A percentile compares a stretch with the other conserved stretches of the same genome.
Conservation (phyloP, 2,888 invertebrate species). For the Cylloceria caligata region DNA sequence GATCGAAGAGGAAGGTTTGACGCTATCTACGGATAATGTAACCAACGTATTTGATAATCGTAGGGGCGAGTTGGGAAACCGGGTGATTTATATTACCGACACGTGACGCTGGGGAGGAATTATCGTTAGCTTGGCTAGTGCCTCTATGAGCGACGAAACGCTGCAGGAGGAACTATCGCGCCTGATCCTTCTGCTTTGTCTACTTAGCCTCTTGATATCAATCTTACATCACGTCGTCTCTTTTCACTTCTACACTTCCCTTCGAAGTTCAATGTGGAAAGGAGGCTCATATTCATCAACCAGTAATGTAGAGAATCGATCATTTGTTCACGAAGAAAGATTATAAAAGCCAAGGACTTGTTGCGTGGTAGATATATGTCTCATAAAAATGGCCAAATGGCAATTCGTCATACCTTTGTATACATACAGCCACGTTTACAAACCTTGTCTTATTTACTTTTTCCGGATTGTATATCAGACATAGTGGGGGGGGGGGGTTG, state of each 20-base stretch:
- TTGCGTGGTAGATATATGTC: background rate
- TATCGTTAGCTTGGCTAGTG: slow-evolving; percentile 79
- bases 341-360: background rate
- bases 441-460: slow-evolving; percentile 10
- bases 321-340: background rate
- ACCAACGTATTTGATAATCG: slow-evolving; percentile 81
- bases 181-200: background rate
- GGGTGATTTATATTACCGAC: slow-evolving; percentile 82
- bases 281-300: background rate
- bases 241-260: background rate
- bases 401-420: slow-evolving; percentile 9
- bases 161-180: background rate
- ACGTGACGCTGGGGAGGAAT: slow-evolving; percentile 81
- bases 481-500: background rate
- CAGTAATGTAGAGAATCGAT: background rate
- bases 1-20: slow-evolving; percentile 57
- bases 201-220: slow-evolving; percentile 3
- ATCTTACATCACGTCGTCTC: background rate
- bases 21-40: slow-evolving; percentile 76
- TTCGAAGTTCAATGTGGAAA: background rate
- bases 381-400: no score
- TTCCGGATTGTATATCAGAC: slow-evolving; percentile 4
- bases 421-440: background rate
- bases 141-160: slow-evolving; percentile 40
- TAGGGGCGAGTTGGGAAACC: slow-evolving; percentile 74